Conservation (phyloP, 2,888 invertebrate genomes). For the Eurytoma californica region DNA sequence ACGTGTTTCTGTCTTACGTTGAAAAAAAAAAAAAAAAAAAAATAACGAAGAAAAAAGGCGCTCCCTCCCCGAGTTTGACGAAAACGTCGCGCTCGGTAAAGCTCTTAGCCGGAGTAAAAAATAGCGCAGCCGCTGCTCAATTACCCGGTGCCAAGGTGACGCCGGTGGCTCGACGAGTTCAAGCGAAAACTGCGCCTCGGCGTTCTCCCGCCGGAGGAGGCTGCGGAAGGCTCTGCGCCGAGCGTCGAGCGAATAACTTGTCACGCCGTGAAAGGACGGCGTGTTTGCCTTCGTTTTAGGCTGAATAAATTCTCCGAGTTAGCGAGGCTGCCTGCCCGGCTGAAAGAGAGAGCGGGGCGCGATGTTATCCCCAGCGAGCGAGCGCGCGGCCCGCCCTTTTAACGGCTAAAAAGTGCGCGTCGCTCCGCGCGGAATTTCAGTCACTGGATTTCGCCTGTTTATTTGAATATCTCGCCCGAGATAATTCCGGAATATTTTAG, state of each 20-base stretch:
- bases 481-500: background rate
- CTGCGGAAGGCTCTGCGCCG: background rate
- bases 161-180: conserved; percentile 1
- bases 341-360: background rate
- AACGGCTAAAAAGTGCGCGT: conserved; percentile 1
- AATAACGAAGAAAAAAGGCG: background rate
- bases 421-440: background rate
- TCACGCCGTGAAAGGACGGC: conserved; percentile 35
- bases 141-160: conserved; percentile 12
- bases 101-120: conserved; percentile 20
- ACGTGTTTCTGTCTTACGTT: conserved; percentile 26
- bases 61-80: conserved; percentile 12
- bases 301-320: conserved; percentile 37
- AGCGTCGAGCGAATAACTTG: conserved; percentile 36
- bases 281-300: conserved; percentile 42
- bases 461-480: conserved; percentile 1
- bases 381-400: background rate
- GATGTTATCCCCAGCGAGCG: conserved; percentile 2
- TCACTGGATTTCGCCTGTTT: background rate
- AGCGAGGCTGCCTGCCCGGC: background rate
- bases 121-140: conserved; percentile 31
- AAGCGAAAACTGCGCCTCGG: conserved; percentile 9
- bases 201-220: background rate
- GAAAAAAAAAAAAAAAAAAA: too few relatives aligned
- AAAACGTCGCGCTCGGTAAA: conserved; percentile 9